Conservation (phyloP, 2,797 vertebrate genomes). For the Rhinoraja longicauda region DNA sequence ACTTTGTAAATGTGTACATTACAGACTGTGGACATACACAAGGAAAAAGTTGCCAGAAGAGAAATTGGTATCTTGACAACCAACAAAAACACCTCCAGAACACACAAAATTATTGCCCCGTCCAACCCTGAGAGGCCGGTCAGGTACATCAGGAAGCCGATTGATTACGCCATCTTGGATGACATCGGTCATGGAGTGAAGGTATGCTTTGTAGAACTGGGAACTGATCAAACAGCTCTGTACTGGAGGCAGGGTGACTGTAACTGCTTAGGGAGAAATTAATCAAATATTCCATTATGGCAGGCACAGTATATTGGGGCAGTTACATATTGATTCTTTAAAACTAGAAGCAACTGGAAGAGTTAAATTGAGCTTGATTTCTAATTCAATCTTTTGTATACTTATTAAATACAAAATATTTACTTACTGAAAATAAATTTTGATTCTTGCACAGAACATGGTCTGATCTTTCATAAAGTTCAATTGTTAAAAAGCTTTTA, state of each 20-base stretch:
- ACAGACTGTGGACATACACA: constrained; percentile 98
- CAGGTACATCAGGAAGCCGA: constrained; percentile 96
- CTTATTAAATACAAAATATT: no score
- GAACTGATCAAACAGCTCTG: not conserved
- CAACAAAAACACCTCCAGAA: constrained; percentile 98
- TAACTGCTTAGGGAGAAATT: not conserved
- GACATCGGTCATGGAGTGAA: constrained; percentile 98
- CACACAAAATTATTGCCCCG: constrained; percentile 98
- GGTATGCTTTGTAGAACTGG: constrained; percentile 61
- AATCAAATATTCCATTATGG: not conserved
- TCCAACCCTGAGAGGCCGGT: constrained; percentile 96
- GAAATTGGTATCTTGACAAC: constrained; percentile 99
- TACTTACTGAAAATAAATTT: not conserved
- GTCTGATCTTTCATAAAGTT: not conserved
- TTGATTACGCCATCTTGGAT: constrained; percentile 95
- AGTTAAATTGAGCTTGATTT: not conserved
- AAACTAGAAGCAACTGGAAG: not conserved
- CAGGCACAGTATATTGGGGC: not conserved
- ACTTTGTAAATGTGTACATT: constrained; percentile 38
- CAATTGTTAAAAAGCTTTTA: not conserved
- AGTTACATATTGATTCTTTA: not conserved
- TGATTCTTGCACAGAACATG: not conserved
- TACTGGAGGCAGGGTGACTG: not conserved
- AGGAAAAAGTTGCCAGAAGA: constrained; percentile 96
- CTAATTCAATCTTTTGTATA: not conserved